These are phyloP conservation scores for Euthynnus affinis DNA, from an alignment of 2,797 vertebrate species.

Conservation along the genomic window DNA sequence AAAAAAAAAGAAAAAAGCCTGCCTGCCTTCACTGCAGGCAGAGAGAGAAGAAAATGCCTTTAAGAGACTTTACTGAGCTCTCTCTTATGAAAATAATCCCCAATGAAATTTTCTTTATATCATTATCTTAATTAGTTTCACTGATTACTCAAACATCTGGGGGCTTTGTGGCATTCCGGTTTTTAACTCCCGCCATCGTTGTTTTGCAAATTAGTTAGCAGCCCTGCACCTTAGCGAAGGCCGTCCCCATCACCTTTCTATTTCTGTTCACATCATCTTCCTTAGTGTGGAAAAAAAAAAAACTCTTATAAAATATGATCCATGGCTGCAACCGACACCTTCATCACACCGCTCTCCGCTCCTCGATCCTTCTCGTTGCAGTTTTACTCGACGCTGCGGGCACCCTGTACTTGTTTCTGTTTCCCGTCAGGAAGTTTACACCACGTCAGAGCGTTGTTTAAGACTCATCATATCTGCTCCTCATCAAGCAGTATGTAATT, in stretches of 20 bases:
- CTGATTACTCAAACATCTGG: not conserved
- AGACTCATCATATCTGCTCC: not conserved
- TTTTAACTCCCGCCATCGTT: not conserved
- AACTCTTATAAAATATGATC: conserved; percentile 7
- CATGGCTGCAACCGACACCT: not conserved
- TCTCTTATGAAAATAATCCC: conserved; percentile 10
- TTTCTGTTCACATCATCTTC: not conserved
- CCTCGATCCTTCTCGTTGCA: not conserved
- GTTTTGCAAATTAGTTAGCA: not conserved
- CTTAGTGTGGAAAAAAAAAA: conserved; percentile 1
- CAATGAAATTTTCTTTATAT: not conserved
- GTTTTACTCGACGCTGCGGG: not conserved
- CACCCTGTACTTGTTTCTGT: not conserved
- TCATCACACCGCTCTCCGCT: not conserved
- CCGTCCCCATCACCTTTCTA: not conserved
- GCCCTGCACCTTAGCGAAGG: not conserved
- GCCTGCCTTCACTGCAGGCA: not conserved
- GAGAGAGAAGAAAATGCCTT: conserved; percentile 23
- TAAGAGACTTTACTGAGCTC: not conserved
- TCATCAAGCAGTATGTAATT: not conserved
- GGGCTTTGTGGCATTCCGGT: not conserved
- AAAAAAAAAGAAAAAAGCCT: not conserved
- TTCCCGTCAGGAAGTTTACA: conserved; percentile 3
- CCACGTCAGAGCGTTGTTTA: not conserved
- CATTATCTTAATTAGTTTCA: conserved; percentile 9